phyloP scores from a whole-genome alignment of 92 coral and sea anemone genomes.

The Hydrozoanthus gracilis region DNA sequence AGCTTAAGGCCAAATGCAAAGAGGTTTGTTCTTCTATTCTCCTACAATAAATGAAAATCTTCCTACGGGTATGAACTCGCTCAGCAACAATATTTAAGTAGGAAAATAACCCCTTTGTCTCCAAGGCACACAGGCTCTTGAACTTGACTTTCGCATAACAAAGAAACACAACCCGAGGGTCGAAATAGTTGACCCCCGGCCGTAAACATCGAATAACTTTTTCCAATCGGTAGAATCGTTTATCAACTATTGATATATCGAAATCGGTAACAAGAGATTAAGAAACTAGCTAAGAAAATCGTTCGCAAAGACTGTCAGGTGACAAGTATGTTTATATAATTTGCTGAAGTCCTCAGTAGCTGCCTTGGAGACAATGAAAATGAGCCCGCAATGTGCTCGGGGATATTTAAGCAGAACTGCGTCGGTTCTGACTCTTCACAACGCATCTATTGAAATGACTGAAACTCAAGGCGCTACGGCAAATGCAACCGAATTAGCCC shows the following conservation, averaged over 20 bases:
- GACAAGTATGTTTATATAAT: neutral
- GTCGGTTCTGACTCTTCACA: neutral
- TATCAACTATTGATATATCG: neutral
- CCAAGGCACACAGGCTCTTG: no score
- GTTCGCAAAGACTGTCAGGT: neutral
- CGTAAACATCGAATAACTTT: no score
- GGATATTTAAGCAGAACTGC: neutral
- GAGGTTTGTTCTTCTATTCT: no score
- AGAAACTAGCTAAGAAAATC: neutral
- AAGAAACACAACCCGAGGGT: neutral
- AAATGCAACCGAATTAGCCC: neutral
- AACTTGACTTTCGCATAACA: neutral
- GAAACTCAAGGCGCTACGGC: neutral
- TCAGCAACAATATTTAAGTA: neutral
- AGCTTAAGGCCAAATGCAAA: neutral
- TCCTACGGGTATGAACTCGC: neutral
- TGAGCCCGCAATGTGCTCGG: no score
- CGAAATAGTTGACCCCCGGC: neutral
- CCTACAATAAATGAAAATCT: neutral
- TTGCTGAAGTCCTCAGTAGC: neutral
- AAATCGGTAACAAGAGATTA: neutral
- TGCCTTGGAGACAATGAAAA: neutral
- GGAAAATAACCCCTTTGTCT: neutral
- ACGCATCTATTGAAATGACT: neutral
- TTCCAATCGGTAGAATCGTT: no score